Evolutionary conservation across 2,113 vertebrate species (phyloP).

Genomic region (Mionectes macconnelli): DNA sequence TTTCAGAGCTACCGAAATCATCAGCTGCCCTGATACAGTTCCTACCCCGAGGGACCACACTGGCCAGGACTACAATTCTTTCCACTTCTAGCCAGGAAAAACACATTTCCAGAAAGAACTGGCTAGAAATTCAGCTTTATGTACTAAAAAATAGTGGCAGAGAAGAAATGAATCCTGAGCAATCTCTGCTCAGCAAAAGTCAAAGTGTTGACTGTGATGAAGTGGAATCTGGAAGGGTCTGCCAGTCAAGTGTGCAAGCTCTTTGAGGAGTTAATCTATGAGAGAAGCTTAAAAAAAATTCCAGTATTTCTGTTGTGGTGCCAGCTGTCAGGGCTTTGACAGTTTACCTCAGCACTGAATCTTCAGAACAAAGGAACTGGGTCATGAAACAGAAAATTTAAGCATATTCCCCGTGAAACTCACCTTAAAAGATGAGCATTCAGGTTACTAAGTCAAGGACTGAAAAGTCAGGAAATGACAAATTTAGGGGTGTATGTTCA

Average conservation of each 20-base stretch:
- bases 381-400: slow-evolving; percentile 56
- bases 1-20: not conserved
- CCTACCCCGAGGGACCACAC: not conserved
- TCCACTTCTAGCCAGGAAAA: not conserved
- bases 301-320: slow-evolving; percentile 27
- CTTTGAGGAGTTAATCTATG: slow-evolving; percentile 58
- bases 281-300: slow-evolving; percentile 29
- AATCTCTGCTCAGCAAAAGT: not conserved
- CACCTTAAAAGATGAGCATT: not conserved
- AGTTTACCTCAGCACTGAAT: not conserved
- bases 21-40: not conserved
- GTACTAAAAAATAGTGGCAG: not conserved
- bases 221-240: slow-evolving; percentile 31
- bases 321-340: slow-evolving; percentile 58
- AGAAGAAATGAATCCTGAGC: not conserved
- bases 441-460: slow-evolving; percentile 9
- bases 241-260: slow-evolving; percentile 1
- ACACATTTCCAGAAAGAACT: not conserved
- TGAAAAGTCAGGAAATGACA: slow-evolving; percentile 2
- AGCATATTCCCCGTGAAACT: not conserved
- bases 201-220: not conserved
- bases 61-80: not conserved
- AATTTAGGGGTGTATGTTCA: not conserved
- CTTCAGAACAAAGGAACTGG: slow-evolving; percentile 57
- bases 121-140: not conserved